Base-by-base conservation (phyloP, 2,888 invertebrate species). In the Ophion costatus region DNA sequence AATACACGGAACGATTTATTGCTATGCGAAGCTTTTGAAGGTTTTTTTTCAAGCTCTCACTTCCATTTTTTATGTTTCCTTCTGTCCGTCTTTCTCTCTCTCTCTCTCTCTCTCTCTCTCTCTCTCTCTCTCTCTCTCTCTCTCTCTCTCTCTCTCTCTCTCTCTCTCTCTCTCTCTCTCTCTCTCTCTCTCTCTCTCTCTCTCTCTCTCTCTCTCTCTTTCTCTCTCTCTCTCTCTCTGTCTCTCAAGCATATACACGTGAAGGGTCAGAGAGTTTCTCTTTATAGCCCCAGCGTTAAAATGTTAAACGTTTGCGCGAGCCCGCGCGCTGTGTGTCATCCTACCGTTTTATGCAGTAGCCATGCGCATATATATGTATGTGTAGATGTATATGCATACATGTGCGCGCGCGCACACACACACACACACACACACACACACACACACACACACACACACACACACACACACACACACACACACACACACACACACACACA, bases 261-360 rank as follows among this genome's bases (percentile, higher is more conserved):
- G 80, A 85, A 85, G 76, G 80, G 76, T 82, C 79, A 73, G 69
- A 57, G 61, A 67, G 67, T 38, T 66, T 80, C 78, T 61, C 63
- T 77, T 85, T 85, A 85, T 80, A 80, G 73, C 73, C 24, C 24
- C 24, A 69, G 69, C 38, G 77, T 77, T 85, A 82, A 85, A 82
- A 85, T 82, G 77, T 85, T 82, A 85, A 82, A 80, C 85, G 77
- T 82, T 85, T 80, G 76, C 80, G 59, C 76, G 73, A 67, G 22
- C 73, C 80, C 75, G 22, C 73, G 73, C 75, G 29, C 73, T 71
- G 45, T 74, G 14, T 59, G 74, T 80, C 67, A 78, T 81, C 57
- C 78, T 59, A 71, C 71, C 81, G 61, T 76, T 76, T 79, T 82
- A 63, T 69, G 61, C 56, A 80, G 73, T 38, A 61, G 67, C 61